Base-by-base conservation (phyloP, 1,140 invertebrate species). In the Drosophila yakuba region DNA sequence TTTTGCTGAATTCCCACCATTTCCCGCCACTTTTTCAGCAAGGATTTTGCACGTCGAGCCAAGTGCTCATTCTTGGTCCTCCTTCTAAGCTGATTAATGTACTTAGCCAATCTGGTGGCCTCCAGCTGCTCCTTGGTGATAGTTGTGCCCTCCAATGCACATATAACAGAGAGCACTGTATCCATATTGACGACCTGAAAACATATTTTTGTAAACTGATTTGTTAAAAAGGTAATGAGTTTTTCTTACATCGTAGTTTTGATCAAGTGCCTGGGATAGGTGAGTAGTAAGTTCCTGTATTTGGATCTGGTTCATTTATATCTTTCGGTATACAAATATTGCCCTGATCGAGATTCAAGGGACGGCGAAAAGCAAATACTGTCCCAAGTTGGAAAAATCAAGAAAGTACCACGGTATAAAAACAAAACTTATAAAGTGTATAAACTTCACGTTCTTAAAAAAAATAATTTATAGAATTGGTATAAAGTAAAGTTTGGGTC, bases 101-200 rank as follows among this genome's bases (percentile, higher is more conserved):
- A 95, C 93, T 97, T 97, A n/a, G 97, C 98, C 92, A 99, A 94
- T 95, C 98, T 94, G 94, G 98, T 95, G 95, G 95, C 94, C 96
- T 98, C 97, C 94, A 98, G 94, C 93, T 97, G 95, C 93, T 98
- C 97, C 95, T 97, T 98, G 93, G 97, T 98, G 94, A 99, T 97
- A 93, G 96, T 95, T 93, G 97, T 96, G 93, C 95, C 96, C 94
- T 99, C 98, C 95, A 98, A 94, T 92, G 96, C 94, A 93, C 96
- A 95, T 94, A 99, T 97, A 93, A 98, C 96, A 93, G 98, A 97
- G 93, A 97, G 94, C 93, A 98, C 97, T 91, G 95, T 94, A 91
- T 95, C 95, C 96, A 98, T 97, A 95, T 98, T 97, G 94, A 97
- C 95, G 94, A 99, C 97, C 98, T 99, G 92, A 17, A 73, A 64